A percentile compares a stretch with the other conserved stretches of the same genome.
phyloP scores from a whole-genome alignment of 1,140 invertebrate species.

The Callitettix versicolor region DNA sequence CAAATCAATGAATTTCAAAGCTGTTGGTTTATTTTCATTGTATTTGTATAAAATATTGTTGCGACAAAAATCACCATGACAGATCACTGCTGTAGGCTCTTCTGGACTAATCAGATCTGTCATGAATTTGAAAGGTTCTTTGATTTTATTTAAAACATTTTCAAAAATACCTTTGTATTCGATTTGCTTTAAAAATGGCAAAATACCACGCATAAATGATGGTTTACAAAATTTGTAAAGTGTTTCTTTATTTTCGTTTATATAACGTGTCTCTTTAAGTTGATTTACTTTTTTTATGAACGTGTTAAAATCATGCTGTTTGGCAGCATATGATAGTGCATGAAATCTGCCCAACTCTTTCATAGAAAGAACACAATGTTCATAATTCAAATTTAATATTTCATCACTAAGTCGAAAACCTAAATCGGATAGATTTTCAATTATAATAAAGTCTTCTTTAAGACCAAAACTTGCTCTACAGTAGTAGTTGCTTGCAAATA shows the following conservation, averaged over 20 bases:
- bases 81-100: constrained; percentile 35
- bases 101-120: constrained; percentile 1
- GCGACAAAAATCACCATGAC: constrained; percentile 44
- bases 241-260: neutral
- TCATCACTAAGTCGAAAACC: constrained; percentile 14
- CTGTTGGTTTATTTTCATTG: constrained; percentile 21
- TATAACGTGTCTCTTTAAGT: constrained; percentile 22
- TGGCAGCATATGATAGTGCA: constrained; percentile 30
- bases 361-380: constrained; percentile 29
- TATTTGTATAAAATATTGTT: constrained; percentile 43
- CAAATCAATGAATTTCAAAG: constrained; percentile 35
- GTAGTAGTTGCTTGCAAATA: constrained; percentile 5
- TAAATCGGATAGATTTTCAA: constrained; percentile 27
- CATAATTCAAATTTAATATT: constrained; percentile 19
- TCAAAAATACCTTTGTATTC: neutral
- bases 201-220: constrained; percentile 1
- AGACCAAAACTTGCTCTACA: neutral
- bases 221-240: neutral
- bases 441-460: constrained; percentile 24
- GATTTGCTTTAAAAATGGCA: neutral
- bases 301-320: constrained; percentile 23
- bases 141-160: neutral
- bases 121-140: neutral
- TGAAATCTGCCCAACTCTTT: constrained; percentile 33
- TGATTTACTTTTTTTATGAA: constrained; percentile 27